Evolutionary conservation across 2,888 invertebrate species (phyloP), one percentile per base, ranked within the genome.

Genomic region (Drosophila phalerata): DNA sequence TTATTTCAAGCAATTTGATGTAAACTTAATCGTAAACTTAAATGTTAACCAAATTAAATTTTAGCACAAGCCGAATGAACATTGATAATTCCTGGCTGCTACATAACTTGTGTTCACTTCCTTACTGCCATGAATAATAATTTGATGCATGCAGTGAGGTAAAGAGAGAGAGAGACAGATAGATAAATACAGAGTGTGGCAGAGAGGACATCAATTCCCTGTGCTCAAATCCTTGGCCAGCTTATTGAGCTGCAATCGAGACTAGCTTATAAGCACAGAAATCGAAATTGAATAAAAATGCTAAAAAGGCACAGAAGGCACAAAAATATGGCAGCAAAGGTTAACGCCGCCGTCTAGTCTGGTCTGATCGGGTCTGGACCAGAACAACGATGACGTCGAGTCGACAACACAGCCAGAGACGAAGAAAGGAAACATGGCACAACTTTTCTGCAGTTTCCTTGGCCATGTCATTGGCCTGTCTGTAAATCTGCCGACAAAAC

Each of bases 191-290:
- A 22, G 22, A 15, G 28, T 5, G 28, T 17, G 32, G 11, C n/a
- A 13, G 28, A 25, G 19, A 4, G 53, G n/a, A 40, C 61, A 34
- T 32, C 69, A 61, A 79, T 72, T 79, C 82, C 71, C 80, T 42
- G 43, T 25, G 49, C 72, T 48, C 61, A 63, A 66, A 69, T 82
- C 80, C 78, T 52, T 48, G 57, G 63, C 47, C 67, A 62, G 83
- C 81, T 85, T 86, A 86, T 86, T 86, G 86, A 86, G 73, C 79
- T 81, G 79, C 85, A 82, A 87, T 88, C 75, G 85, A 78, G 78
- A 56, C 68, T 55, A 48, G 67, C 56, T 62, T 56, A 61, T 49
- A 66, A 57, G 67, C 58, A 66, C 48, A 64, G 68, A 56, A 42
- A 34, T 47, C 34, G 45, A 85, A 86, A 85, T 86, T 81, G 77